Evolutionary conservation across 2,797 vertebrate species (phyloP).

Genomic region (Alcedo atthis): DNA sequence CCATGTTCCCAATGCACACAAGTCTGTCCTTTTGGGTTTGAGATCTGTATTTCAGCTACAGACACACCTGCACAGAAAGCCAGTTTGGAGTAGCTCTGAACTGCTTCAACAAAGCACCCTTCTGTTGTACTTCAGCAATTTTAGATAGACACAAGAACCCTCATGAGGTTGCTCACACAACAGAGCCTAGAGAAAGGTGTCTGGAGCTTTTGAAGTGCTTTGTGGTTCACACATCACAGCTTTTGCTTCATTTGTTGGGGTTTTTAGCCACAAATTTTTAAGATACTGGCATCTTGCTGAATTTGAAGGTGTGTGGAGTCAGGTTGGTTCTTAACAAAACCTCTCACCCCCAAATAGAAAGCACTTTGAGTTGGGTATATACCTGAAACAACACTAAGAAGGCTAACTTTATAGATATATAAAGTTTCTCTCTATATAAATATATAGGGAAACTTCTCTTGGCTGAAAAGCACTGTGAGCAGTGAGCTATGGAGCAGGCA

Average conservation of each 20-base stretch:
- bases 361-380: background rate
- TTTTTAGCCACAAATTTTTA: background rate
- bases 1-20: conserved; percentile 13
- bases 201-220: conserved; percentile 19
- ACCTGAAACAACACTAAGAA: background rate
- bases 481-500: background rate
- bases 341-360: background rate
- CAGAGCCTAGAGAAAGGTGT: background rate
- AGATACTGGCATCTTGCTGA: background rate
- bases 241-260: background rate
- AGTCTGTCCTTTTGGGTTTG: background rate
- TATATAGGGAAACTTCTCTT: background rate
- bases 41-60: conserved; percentile 22
- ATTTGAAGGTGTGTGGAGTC: background rate
- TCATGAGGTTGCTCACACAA: background rate
- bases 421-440: background rate
- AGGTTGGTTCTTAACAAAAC: background rate
- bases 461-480: background rate
- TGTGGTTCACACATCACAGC: background rate
- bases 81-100: background rate
- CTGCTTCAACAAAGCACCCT: background rate
- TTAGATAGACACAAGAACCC: conserved; percentile 13
- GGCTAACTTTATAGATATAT: background rate
- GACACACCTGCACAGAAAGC: background rate
- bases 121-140: conserved; percentile 9